A percentile compares a stretch with the other conserved stretches of the same genome.
Evolutionary conservation across 2,797 vertebrate species (phyloP).

Genomic region (Myotis vivesi): DNA sequence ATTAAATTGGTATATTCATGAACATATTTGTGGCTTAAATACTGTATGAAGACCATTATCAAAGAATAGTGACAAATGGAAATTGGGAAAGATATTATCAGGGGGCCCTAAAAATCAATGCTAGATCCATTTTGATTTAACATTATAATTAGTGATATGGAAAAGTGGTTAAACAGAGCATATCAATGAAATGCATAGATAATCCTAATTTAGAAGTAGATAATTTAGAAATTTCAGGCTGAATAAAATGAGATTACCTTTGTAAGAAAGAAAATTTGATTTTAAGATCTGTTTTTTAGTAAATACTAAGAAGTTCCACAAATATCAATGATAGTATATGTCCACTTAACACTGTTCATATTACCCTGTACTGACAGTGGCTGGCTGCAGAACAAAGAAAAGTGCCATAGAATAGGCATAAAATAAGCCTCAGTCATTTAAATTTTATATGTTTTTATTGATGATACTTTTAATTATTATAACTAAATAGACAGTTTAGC

Average conservation of each 20-base stretch:
- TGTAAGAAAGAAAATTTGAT: background rate
- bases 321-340: background rate
- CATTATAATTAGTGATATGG: slow-evolving; percentile 39
- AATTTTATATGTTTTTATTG: background rate
- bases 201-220: background rate
- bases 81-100: slow-evolving; percentile 43
- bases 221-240: background rate
- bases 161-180: slow-evolving; percentile 28
- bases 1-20: slow-evolving; percentile 22
- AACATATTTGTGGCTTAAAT: slow-evolving; percentile 19
- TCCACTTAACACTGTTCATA: background rate
- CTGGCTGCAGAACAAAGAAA: background rate
- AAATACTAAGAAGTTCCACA: background rate
- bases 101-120: background rate
- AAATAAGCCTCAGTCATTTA: background rate
- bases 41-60: slow-evolving; percentile 29
- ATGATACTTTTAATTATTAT: background rate
- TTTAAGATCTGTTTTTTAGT: slow-evolving; percentile 2
- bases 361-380: background rate
- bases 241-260: background rate
- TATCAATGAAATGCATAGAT: slow-evolving; percentile 46
- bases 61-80: slow-evolving; percentile 39
- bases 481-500: background rate
- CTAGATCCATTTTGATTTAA: slow-evolving; percentile 51
- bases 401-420: background rate